Evolutionary conservation across 2,888 invertebrate species (phyloP).

Genomic region (Drosophila histrio): DNA sequence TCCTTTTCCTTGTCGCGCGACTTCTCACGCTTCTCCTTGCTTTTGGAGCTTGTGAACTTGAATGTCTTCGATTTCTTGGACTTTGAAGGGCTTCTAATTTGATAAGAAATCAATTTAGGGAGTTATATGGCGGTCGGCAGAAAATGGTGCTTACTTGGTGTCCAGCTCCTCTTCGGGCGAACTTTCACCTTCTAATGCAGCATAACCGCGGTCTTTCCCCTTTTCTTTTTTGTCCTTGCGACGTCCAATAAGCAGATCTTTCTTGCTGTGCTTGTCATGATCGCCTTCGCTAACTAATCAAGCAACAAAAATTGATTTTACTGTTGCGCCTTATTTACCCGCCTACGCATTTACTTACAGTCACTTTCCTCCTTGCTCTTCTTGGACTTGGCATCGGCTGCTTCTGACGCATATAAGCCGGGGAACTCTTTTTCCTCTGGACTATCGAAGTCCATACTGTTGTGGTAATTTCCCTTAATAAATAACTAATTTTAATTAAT

Average conservation of each 20-base stretch:
- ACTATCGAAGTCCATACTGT: slow-evolving; percentile 85
- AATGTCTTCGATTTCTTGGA: slow-evolving; percentile 94
- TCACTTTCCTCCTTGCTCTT: slow-evolving; percentile 91
- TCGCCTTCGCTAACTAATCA: slow-evolving; percentile 91
- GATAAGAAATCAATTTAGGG: neutral
- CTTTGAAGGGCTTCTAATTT: slow-evolving; percentile 85
- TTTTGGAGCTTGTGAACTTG: slow-evolving; percentile 93
- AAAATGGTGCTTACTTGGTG: slow-evolving; percentile 86
- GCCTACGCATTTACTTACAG: slow-evolving; percentile 86
- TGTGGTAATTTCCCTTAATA: slow-evolving; percentile 21
- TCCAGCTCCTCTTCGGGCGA: slow-evolving; percentile 95
- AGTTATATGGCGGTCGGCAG: neutral
- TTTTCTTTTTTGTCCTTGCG: slow-evolving; percentile 94
- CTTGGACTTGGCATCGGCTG: slow-evolving; percentile 81
- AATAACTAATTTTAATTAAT: slow-evolving; percentile 32
- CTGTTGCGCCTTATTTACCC: slow-evolving; percentile 1
- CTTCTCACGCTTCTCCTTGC: slow-evolving; percentile 92
- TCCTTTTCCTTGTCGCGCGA: slow-evolving; percentile 86
- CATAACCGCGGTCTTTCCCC: slow-evolving; percentile 93
- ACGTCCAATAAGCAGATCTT: slow-evolving; percentile 90
- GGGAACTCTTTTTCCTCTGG: slow-evolving; percentile 96
- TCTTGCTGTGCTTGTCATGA: slow-evolving; percentile 91
- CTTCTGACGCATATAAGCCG: slow-evolving; percentile 93
- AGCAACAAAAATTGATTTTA: slow-evolving; percentile 28
- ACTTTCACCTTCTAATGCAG: slow-evolving; percentile 94